Conservation (phyloP, 2,888 invertebrate genomes). For the Calameuta idolon region DNA sequence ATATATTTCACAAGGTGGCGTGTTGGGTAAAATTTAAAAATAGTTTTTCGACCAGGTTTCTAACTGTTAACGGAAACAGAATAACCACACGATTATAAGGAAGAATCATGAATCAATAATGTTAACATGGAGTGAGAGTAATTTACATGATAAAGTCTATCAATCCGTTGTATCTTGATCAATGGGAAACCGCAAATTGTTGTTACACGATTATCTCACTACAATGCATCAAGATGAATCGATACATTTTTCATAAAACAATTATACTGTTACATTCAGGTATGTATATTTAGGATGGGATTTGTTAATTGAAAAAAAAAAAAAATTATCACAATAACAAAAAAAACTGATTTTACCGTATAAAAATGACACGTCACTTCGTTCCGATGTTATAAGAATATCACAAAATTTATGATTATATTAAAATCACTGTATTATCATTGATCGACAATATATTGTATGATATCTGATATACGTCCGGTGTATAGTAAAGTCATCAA, state of each 20-base stretch:
- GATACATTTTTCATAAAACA: not conserved
- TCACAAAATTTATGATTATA: not conserved
- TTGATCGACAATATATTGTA: not conserved
- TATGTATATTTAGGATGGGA: not conserved
- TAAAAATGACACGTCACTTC: not conserved
- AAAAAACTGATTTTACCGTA: not conserved
- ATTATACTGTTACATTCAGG: not conserved
- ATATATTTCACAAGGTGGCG: not conserved
- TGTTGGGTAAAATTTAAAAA: not conserved
- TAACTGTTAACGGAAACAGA: not conserved
- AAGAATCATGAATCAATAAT: not conserved
- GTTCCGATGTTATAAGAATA: not conserved
- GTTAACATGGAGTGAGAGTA: not conserved
- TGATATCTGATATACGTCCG: not conserved
- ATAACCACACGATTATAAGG: not conserved
- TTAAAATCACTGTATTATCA: not conserved
- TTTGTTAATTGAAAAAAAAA: not conserved
- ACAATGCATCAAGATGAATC: not conserved
- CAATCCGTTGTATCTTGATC: not conserved
- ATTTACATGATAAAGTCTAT: not conserved
- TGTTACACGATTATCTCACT: not conserved
- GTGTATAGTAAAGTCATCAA: constrained; percentile 1
- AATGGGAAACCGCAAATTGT: not conserved
- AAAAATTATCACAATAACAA: not conserved
- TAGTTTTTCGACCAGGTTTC: not conserved